phyloP scores from a whole-genome alignment of 2,888 invertebrate genomes.

The Sarcophaga rosellei region DNA sequence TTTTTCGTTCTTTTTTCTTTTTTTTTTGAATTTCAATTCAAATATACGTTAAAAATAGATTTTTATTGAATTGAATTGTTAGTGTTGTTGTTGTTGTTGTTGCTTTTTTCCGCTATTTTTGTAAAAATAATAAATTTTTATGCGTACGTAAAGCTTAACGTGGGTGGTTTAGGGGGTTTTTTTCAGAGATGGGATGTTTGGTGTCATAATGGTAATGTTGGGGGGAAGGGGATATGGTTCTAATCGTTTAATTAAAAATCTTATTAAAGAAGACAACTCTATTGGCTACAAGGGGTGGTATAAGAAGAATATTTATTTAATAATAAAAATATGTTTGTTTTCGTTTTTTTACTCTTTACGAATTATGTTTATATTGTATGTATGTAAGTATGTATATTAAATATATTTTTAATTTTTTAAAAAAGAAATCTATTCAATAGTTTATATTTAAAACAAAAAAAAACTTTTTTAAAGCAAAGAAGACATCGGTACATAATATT shows the following conservation, averaged over 20 bases:
- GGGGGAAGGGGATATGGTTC: slow-evolving; percentile 22
- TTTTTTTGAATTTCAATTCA: slow-evolving; percentile 51
- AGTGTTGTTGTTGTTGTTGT: slow-evolving; percentile 26
- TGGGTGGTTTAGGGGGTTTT: not conserved
- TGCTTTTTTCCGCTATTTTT: slow-evolving; percentile 36
- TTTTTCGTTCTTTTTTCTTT: slow-evolving; percentile 27
- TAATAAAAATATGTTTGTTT: slow-evolving; percentile 4
- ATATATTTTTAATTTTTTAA: not conserved
- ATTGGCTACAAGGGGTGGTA: slow-evolving; percentile 14
- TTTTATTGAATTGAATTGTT: slow-evolving; percentile 24
- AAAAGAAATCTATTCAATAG: slow-evolving; percentile 19
- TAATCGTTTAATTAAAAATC: slow-evolving; percentile 29
- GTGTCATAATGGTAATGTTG: no score
- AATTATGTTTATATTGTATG: no score
- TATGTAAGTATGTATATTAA: not conserved
- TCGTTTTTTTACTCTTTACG: not conserved
- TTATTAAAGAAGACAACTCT: slow-evolving; percentile 14
- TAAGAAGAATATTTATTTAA: slow-evolving; percentile 35
- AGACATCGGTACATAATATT: slow-evolving; percentile 1
- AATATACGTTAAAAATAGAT: slow-evolving; percentile 40
- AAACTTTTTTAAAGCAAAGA: slow-evolving; percentile 30
- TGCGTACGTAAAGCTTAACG: slow-evolving; percentile 27
- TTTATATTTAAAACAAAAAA: slow-evolving; percentile 18
- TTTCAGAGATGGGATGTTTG: not conserved
- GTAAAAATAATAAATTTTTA: slow-evolving; percentile 52